Evolutionary conservation across 2,797 vertebrate genomes (phyloP), one percentile per base, ranked within the genome.

Genomic region (Silurus aristotelis): DNA sequence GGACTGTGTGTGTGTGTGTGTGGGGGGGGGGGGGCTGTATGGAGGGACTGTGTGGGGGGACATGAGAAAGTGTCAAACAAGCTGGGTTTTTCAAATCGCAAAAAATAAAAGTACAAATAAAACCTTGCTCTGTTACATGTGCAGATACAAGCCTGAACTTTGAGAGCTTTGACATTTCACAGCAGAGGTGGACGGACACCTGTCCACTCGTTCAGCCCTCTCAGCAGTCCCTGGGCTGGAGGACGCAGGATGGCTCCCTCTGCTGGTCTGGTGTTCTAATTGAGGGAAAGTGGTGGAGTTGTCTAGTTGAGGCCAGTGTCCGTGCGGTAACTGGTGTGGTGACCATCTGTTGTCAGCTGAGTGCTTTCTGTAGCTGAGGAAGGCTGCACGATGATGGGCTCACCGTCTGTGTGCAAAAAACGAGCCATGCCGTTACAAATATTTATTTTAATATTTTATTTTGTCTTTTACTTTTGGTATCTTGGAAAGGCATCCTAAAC

Each of bases 331-430:
- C 96, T 98, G 94, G 95, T 92, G 31, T 95, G 97, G 92, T 96
- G 97, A 85, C 96, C 95, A 90, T 99, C 97, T 8, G 96, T 92
- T 83, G 96, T 99, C 93, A 99, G 97, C 94, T 97, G 96, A 90
- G 98, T 99, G 81, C 97, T 98, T 95, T 99, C 98, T 90, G 97
- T 97, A 92, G 97, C 98, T 6, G 97, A 97, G 8, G 96, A 96
- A 6, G 98, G 98, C 94, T 99, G 98, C 93, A 97, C 92, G 94
- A 98, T 89, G 66, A 99, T 94, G 52, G 98, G 97, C 19, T 93
- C 90, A 1, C 91, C 93, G 86, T 92, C 85, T 88, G 83, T 80
- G 20, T 52, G 87, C 6, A 64, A 84, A 81, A 68, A 15, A 80
- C 15, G n/a, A 70, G 38, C 52, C n/a, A 31, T 3, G 1, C 6